A percentile compares a stretch with the other conserved stretches of the same genome.
Evolutionary conservation across 2,888 invertebrate species (phyloP).

Genomic region (Dryobotodes eremita): DNA sequence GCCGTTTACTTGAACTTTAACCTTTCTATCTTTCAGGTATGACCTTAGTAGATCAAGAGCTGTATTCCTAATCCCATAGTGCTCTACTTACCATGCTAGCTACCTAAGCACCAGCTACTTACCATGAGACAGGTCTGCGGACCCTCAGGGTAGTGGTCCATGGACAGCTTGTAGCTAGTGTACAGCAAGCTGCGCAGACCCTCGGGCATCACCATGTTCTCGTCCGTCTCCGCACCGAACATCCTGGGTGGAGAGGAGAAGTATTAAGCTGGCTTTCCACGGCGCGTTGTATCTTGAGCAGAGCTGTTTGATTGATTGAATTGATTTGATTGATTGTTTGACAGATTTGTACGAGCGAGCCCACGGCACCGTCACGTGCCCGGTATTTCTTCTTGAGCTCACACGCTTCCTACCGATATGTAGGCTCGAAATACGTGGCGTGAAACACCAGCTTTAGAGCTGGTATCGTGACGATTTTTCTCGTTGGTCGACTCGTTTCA

Average conservation of each 20-base stretch:
- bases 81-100: no score
- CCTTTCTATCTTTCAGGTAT: no score
- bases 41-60: no score
- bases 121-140: constrained; percentile 92
- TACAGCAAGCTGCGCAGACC: constrained; percentile 92
- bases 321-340: no score
- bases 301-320: no score
- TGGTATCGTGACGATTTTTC: neutral
- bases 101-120: no score
- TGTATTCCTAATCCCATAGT: no score
- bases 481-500: neutral
- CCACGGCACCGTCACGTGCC: no score
- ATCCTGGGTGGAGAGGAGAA: constrained; percentile 79
- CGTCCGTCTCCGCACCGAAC: constrained; percentile 90
- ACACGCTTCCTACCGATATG: neutral
- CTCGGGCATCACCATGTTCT: constrained; percentile 91
- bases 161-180: constrained; percentile 94
- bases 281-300: no score
- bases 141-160: constrained; percentile 94
- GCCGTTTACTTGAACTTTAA: no score
- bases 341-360: neutral
- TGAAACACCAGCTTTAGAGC: neutral
- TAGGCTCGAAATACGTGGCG: neutral
- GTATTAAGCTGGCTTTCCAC: neutral
- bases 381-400: neutral